Evolutionary conservation across 2,113 vertebrate species (phyloP), one percentile per base, ranked within the genome.

Genomic region (Riparia riparia): DNA sequence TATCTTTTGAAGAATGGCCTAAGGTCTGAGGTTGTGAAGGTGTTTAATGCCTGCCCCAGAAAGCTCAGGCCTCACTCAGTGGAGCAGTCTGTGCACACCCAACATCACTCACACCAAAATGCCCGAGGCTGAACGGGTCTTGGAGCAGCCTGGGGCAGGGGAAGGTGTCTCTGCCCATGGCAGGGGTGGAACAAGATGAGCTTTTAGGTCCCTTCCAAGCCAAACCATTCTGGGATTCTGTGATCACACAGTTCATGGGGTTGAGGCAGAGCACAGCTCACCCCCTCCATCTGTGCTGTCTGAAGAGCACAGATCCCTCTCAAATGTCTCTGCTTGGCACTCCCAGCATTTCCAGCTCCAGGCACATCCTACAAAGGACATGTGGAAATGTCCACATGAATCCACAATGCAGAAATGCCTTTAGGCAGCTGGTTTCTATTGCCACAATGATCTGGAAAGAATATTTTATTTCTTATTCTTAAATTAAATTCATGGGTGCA

Each of bases 311-410:
- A 73, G 31, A 61, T 14, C 29, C 18, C 10, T 28, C 77, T 49
- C 69, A 15, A 41, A 61, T 0, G 0, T 12, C 72, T 34, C 80
- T 51, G 65, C 42, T 81, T 49, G 45, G 1, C 5, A 1, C 7
- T 49, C 14, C 10, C 72, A 69, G 49, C 17, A 18, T 28, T 45
- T 37, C 57, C 71, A 60, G 44, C 53, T 41, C 82, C 28, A 56
- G 47, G 14, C 65, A 63, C 17, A 14, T 44, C 91, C 70, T 37
- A 6, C 32, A 58, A 28, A 66, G 32, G 47, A 53, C 1, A 2
- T 0, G 0, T 9, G 25, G 68, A 53, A 51, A 5, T 29, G 70
- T 82, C 65, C 37, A 37, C 37, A 37, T 63, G 47, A 58, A 45
- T 10, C 29, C 26, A 14, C 0, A 0, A 14, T 3, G 34, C 65